These are phyloP conservation scores for Gorsachius goisagi DNA, from an alignment of 2,113 vertebrate species.

Conservation along the genomic window DNA sequence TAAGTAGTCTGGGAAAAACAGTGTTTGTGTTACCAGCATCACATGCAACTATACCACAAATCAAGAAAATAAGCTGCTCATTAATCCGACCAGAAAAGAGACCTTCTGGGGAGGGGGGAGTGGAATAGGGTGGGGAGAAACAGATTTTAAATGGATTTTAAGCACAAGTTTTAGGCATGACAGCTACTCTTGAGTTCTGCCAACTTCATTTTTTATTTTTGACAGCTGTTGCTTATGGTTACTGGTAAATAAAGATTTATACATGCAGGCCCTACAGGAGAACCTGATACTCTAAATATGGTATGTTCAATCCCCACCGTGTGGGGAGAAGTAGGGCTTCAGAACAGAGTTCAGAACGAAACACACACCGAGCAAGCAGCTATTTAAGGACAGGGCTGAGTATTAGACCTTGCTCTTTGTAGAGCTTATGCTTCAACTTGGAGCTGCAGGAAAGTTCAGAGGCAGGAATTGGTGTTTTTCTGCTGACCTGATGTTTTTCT, in stretches of 20 bases:
- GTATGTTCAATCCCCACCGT: not conserved
- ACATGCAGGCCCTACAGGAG: not conserved
- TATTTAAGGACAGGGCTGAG: not conserved
- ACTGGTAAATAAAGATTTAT: not conserved
- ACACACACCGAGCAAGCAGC: not conserved
- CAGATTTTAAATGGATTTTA: not conserved
- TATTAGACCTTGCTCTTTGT: not conserved
- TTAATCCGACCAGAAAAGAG: not conserved
- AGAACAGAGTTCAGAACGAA: not conserved
- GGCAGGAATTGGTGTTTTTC: not conserved
- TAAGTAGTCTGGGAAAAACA: not conserved
- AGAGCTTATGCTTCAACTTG: not conserved
- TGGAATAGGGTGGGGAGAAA: not conserved
- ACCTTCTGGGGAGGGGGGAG: not conserved
- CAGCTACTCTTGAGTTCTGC: not conserved
- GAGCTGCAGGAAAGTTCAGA: not conserved
- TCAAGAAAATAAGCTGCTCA: not conserved
- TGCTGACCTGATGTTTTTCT: not conserved
- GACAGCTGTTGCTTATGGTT: not conserved
- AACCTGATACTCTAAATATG: not conserved
- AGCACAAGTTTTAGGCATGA: not conserved
- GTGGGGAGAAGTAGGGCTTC: not conserved
- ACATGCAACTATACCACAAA: rapidly evolving
- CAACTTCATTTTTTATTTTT: not conserved
- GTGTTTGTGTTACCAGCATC: not conserved